Evolutionary conservation across 1,140 invertebrate genomes (phyloP).

Genomic region (Drosophila albomicans): DNA sequence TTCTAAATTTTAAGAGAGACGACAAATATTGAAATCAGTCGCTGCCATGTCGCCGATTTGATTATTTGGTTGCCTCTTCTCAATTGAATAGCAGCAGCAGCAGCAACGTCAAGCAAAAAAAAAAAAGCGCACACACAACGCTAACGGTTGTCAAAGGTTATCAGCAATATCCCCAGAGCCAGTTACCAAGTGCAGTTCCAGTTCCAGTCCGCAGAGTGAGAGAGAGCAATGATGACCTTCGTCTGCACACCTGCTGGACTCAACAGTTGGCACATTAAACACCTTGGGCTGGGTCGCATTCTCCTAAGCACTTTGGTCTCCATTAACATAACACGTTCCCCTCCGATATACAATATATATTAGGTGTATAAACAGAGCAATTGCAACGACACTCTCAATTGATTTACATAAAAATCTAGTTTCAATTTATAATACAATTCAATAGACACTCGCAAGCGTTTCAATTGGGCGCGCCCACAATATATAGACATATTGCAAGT

Average conservation of each 20-base stretch:
- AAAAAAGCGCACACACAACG: background rate
- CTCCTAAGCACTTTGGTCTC: constrained; percentile 27
- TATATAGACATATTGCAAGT: constrained; percentile 15
- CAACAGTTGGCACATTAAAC: constrained; percentile 30
- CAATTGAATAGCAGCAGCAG: constrained; percentile 38
- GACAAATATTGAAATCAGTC: constrained; percentile 67
- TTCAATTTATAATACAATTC: constrained; percentile 30
- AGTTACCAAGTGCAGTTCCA: constrained; percentile 45
- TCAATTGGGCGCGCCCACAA: constrained; percentile 25
- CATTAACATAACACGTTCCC: constrained; percentile 74
- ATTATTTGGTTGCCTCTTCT: constrained; percentile 55
- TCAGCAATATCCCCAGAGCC: constrained; percentile 18
- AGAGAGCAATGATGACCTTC: constrained; percentile 50
- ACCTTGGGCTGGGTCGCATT: constrained; percentile 64
- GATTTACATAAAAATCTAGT: constrained; percentile 72
- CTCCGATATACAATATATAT: background rate
- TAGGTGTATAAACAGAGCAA: constrained; percentile 32
- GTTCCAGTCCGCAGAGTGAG: constrained; percentile 1
- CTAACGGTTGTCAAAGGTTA: constrained; percentile 33
- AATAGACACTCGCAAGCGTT: background rate
- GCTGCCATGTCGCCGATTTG: constrained; percentile 48
- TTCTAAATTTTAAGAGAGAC: constrained; percentile 43
- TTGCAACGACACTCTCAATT: constrained; percentile 55
- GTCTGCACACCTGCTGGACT: constrained; percentile 56
- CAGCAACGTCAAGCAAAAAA: too few species aligned